Evolutionary conservation across 2,797 vertebrate species (phyloP).

Genomic region (Danio choprae): DNA sequence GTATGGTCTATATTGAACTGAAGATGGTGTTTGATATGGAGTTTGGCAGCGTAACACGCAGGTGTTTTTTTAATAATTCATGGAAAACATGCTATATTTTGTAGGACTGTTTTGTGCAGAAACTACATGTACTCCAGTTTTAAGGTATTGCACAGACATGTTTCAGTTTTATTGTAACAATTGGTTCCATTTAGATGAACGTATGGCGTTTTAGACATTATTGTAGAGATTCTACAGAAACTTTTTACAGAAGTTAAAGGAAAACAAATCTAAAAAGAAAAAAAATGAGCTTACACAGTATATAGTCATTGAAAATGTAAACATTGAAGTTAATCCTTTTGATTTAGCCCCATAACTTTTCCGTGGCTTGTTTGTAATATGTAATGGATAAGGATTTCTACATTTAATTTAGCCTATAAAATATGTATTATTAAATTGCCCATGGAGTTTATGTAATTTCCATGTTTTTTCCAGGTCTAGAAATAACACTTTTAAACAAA

Average conservation of each 20-base stretch:
- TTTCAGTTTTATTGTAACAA: constrained; percentile 13
- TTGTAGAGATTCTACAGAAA: neutral
- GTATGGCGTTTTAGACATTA: neutral
- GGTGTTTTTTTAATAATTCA: no score
- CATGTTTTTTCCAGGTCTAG: neutral
- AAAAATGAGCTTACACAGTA: neutral
- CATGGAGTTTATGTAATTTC: no score
- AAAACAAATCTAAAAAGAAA: neutral
- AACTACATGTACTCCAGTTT: neutral
- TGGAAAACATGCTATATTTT: no score
- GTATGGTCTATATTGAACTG: no score
- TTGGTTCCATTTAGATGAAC: neutral
- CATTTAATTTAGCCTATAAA: no score
- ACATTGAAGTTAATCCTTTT: neutral
- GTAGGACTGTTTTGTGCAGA: no score
- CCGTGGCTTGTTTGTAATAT: no score
- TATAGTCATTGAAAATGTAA: neutral
- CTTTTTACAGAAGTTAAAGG: neutral
- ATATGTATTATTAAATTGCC: no score
- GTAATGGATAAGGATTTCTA: neutral
- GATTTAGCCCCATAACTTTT: neutral
- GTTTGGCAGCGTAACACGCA: no score
- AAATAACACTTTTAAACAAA: neutral
- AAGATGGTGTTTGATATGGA: no score
- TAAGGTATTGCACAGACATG: neutral